Percentiles rank a stretch among this genome's conserved stretches.
These are phyloP conservation scores for Agonum fuliginosum DNA, from an alignment of 2,888 invertebrate species.

Conservation along the genomic window DNA sequence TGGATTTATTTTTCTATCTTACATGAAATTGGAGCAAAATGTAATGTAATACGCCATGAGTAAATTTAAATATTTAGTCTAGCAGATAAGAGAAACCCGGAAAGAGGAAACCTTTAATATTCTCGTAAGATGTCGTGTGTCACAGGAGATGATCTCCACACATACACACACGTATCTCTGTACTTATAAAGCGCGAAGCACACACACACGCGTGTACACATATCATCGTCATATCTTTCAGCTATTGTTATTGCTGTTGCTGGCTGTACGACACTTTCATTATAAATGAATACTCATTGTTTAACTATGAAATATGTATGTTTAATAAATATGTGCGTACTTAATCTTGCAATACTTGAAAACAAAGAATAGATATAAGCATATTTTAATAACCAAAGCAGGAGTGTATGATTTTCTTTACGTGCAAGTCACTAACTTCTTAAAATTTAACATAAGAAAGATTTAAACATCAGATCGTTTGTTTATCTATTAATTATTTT, in stretches of 20 bases:
- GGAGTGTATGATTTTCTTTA: too few species aligned
- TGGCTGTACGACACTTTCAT: conserved; percentile 40
- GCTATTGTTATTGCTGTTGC: conserved; percentile 43
- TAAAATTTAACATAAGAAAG: too few species aligned
- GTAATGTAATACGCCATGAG: too few species aligned
- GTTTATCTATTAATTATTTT: too few species aligned
- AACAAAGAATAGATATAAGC: conserved; percentile 17
- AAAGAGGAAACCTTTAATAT: conserved; percentile 40
- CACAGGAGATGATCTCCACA: conserved; percentile 32
- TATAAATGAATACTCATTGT: conserved; percentile 48
- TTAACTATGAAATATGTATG: conserved; percentile 25
- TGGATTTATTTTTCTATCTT: too few species aligned
- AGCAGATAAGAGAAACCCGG: conserved; percentile 39
- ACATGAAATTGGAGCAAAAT: too few species aligned
- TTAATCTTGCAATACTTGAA: conserved; percentile 10
- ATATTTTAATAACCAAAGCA: background rate
- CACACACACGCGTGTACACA: background rate
- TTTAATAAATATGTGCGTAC: conserved; percentile 30
- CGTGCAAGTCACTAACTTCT: background rate
- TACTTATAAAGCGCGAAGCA: background rate
- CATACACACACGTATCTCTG: background rate
- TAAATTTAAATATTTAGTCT: conserved; percentile 22
- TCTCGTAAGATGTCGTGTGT: conserved; percentile 45
- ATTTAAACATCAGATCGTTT: too few species aligned
- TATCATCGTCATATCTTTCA: conserved; percentile 32